Evolutionary conservation across 2,113 vertebrate genomes (phyloP).

Genomic region (Pipa parva): DNA sequence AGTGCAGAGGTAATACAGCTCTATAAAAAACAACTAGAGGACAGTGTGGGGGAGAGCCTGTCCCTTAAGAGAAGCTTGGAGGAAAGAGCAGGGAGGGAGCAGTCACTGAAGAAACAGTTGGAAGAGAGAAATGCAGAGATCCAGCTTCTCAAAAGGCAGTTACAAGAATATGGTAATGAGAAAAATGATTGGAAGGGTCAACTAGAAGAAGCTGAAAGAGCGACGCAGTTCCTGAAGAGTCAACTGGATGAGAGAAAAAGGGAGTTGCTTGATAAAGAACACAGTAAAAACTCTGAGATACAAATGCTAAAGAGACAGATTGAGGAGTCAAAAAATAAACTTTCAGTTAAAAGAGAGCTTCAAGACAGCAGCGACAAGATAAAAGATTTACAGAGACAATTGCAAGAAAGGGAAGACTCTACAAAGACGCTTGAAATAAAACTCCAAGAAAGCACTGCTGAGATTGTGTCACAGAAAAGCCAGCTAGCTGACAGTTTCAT

Average conservation of each 20-base stretch:
- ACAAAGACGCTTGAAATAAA: conserved; percentile 8
- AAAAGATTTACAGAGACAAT: background rate
- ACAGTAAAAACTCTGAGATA: conserved; percentile 1
- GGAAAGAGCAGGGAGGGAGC: conserved; percentile 11
- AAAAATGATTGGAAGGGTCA: background rate
- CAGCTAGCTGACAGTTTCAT: conserved; percentile 3
- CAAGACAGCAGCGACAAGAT: conserved; percentile 2
- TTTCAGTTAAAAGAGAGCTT: conserved; percentile 17
- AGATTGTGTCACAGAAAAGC: conserved; percentile 3
- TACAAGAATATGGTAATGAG: background rate
- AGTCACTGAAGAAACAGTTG: conserved; percentile 12
- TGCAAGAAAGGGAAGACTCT: conserved; percentile 6
- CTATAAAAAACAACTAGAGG: conserved; percentile 5
- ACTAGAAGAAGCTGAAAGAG: conserved; percentile 4
- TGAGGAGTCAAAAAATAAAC: background rate
- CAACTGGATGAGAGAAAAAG: conserved; percentile 15
- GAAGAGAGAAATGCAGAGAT: conserved; percentile 20
- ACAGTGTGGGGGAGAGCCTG: conserved; percentile 2
- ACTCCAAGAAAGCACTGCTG: conserved; percentile 50
- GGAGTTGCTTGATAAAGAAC: background rate
- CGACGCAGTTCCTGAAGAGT: conserved; percentile 3
- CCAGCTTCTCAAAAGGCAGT: conserved; percentile 4
- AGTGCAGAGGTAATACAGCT: conserved; percentile 7
- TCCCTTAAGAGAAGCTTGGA: conserved; percentile 17
- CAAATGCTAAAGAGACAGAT: conserved; percentile 1